Evolutionary conservation across 64 coral and sea anemone species (phyloP), one percentile per base, ranked within the genome.

Genomic region (Pocillopora verrucosa): DNA sequence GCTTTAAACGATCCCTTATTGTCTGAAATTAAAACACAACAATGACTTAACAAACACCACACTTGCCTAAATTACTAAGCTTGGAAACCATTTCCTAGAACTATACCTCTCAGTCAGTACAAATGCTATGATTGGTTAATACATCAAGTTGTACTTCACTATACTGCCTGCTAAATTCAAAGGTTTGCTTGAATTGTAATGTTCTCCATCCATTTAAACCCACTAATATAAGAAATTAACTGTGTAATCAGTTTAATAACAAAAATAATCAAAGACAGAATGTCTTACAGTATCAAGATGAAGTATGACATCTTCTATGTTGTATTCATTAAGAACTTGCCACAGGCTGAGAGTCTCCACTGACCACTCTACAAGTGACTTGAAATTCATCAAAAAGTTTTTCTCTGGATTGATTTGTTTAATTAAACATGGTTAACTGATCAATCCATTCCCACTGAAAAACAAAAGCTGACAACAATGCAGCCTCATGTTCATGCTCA

Each of bases 281-380:
- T 56, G 45, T 30, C 95, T 96, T 68, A 99, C 97, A 9, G 93
- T 83, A 11, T 95, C 94, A 83, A 99, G 87, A 1, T 73, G 88
- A 64, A 92, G 80, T 0, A 92, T 85, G 61, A 95, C 83, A 76
- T 72, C 68, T 61, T 91, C 88, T 88, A 99, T 88, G 56, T 91
- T 86, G 74, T 95, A 83, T 57, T 99, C 93, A 41, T 89, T 90
- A 16, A 99, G 17, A 6, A 99, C 70, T 72, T 93, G 93, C 97
- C 97, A 99, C 36, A 99, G 36, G 15, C 86, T 74, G 19, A 99
- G 79, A n/a, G 80, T 89, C 65, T 99, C 97, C 61, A 92, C 87
- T 34, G 90, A 93, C 51, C 88, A 79, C 34, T 95, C 94, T 16
- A 99, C 76, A 57, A 99, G 76, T 20, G 90, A 82, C 75, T 93